These are phyloP conservation scores for Falco rusticolus DNA, from an alignment of 2,797 vertebrate species.

Conservation along the genomic window DNA sequence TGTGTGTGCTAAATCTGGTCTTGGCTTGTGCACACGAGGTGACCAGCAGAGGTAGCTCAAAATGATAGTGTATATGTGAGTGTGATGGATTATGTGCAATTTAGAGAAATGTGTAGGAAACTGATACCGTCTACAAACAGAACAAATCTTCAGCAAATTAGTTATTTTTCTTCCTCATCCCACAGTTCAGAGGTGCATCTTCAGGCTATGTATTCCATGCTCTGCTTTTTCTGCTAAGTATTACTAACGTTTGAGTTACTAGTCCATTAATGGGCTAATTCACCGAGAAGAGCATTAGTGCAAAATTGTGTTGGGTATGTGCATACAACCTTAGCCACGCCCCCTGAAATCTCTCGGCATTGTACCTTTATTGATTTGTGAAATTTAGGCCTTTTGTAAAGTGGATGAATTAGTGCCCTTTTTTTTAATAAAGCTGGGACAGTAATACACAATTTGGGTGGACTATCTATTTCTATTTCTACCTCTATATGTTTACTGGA, in stretches of 20 bases:
- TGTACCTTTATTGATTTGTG: background rate
- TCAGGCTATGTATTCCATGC: background rate
- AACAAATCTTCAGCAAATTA: background rate
- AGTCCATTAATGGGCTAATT: background rate
- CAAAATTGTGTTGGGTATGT: background rate
- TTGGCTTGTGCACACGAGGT: rapidly evolving
- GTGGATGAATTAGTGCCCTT: background rate
- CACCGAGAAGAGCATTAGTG: background rate
- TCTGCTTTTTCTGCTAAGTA: background rate
- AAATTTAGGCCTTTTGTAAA: background rate
- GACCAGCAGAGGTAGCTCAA: background rate
- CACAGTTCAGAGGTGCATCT: background rate
- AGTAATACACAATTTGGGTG: background rate
- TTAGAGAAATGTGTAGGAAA: rapidly evolving
- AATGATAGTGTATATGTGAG: rapidly evolving
- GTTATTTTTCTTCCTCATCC: background rate
- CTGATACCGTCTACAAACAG: background rate
- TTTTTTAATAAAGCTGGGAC: background rate
- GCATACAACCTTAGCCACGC: background rate
- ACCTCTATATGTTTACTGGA: rapidly evolving
- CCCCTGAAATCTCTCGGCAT: background rate
- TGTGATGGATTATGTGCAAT: rapidly evolving
- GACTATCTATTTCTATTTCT: background rate
- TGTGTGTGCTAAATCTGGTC: rapidly evolving
- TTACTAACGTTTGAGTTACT: background rate